Evolutionary conservation across 2,888 invertebrate species (phyloP).

Genomic region (Tuta absoluta): DNA sequence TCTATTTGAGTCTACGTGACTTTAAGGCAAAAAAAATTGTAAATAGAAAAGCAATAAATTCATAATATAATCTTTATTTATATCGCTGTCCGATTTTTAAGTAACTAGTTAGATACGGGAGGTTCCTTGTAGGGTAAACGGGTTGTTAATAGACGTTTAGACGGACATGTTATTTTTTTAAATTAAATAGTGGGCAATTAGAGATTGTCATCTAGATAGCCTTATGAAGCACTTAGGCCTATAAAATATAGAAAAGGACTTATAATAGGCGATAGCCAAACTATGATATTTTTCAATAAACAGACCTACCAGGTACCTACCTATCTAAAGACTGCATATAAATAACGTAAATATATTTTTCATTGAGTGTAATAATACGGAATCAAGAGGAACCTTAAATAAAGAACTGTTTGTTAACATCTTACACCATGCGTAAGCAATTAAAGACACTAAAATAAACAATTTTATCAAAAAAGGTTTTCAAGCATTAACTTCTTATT

Average conservation of each 20-base stretch:
- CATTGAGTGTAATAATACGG: too few relatives aligned
- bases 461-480: too few relatives aligned
- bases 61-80: constrained; percentile 17
- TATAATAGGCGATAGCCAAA: too few relatives aligned
- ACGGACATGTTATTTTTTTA: constrained; percentile 29
- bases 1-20: background rate
- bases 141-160: constrained; percentile 13
- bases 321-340: too few relatives aligned
- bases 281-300: too few relatives aligned
- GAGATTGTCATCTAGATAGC: constrained; percentile 33
- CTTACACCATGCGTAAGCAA: too few relatives aligned
- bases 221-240: constrained; percentile 14
- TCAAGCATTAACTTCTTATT: too few relatives aligned
- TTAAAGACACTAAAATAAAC: too few relatives aligned
- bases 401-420: too few relatives aligned
- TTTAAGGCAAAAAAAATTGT: background rate
- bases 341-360: too few relatives aligned
- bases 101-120: background rate
- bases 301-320: too few relatives aligned
- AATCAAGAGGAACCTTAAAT: too few relatives aligned
- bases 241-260: background rate
- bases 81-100: constrained; percentile 3
- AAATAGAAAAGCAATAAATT: constrained; percentile 2
- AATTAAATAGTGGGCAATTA: constrained; percentile 20
- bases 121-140: constrained; percentile 6